Percentiles rank a stretch among this genome's conserved stretches.
phyloP scores from a whole-genome alignment of 2,113 vertebrate species.

The Oncorhynchus gorbuscha region DNA sequence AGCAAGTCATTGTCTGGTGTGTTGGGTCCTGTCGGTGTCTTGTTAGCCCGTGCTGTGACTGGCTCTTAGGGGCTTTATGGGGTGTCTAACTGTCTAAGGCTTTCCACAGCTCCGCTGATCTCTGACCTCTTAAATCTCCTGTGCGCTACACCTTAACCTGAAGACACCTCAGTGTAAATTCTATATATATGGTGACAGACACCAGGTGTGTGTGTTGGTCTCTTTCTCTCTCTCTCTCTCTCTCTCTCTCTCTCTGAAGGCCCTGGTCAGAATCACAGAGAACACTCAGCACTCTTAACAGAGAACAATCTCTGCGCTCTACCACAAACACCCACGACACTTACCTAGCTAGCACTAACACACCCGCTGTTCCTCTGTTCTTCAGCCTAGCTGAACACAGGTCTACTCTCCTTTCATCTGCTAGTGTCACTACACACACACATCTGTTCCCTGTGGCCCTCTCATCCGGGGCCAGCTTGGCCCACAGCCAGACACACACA shows the following conservation, averaged over 20 bases:
- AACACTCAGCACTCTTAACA: not conserved
- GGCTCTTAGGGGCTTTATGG: not conserved
- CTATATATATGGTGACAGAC: not conserved
- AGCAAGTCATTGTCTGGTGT: not conserved
- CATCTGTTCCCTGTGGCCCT: conserved; percentile 6
- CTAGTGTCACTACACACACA: not conserved
- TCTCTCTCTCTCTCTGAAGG: not conserved
- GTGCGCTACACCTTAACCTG: not conserved
- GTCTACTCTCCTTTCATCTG: not conserved
- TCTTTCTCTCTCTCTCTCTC: not conserved
- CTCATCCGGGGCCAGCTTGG: conserved; percentile 3
- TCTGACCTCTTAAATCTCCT: no score
- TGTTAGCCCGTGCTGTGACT: not conserved
- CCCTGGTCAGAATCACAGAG: conserved; percentile 1
- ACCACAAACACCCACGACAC: not conserved
- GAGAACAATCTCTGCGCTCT: not conserved
- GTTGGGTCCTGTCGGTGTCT: not conserved
- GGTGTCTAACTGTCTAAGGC: no score
- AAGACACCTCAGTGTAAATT: not conserved
- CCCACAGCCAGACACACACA: not conserved
- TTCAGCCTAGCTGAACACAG: not conserved
- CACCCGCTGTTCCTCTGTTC: not conserved
- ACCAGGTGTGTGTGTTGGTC: not conserved
- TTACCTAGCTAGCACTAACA: not conserved
- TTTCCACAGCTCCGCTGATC: no score